Base-by-base conservation (phyloP, 2,888 invertebrate genomes). In the Hedya salicella region DNA sequence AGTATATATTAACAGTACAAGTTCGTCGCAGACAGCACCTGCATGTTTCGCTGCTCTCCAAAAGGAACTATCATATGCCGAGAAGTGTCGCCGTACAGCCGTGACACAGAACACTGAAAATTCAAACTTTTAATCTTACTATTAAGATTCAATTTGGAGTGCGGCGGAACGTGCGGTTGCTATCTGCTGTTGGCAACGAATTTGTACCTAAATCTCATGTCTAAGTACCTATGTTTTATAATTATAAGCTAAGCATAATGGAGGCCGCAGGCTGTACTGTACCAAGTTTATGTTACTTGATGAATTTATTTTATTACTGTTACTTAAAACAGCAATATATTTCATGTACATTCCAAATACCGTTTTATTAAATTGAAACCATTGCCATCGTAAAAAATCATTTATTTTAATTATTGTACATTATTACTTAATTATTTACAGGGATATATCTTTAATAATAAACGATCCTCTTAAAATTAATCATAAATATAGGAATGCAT, bases 311-410 rank as follows among this genome's bases (percentile, higher is more conserved):
- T 52, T 59, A 59, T 59, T 39, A 59, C 59, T 46, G 64, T 64
- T 59, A 57, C 50, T 42, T 42, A 40, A 40, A 66, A 54, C 67
- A 56, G 59, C 68, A 71, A 73, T 71, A 70, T 68, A 70, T 69
- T 71, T 74, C 69, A 70, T 71, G 63, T 72, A 75, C 76, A 78
- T 77, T 77, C 75, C 77, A 73, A 64, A 65, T 36, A 19, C 48
- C 42, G 21, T 72, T 72, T 72, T 54, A 61, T 69, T 56, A 14
- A 21, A 44, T 40, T 25, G 13, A 50, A 57, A 64, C 8, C 2
- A 40, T 39, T 14, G 3, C 13, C n/a, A 40, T 40, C 5, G 53
- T 53, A 48, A 25, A 46, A 46, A 60, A 60, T 59, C 30, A 60
- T 65, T 65, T 59, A 65, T 59, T 50, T n/a, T 25, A 44, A 46